phyloP scores from a whole-genome alignment of 35 echinoderm and acorn worm species.

The Ptychodera flava region DNA sequence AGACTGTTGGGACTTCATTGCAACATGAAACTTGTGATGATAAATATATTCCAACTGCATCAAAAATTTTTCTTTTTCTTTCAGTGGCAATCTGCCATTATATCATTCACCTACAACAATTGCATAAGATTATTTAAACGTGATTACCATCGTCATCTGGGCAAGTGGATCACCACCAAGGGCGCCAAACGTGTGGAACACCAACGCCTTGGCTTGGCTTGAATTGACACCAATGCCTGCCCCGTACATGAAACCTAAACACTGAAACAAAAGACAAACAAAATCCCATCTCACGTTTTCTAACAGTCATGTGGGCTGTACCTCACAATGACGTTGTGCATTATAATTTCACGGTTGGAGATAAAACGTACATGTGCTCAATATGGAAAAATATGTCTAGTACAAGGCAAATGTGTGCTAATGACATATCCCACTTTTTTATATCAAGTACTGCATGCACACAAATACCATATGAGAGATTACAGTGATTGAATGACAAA shows the following conservation, averaged over 20 bases:
- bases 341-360: not conserved
- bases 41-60: too few species aligned
- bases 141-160: slow-evolving; percentile 91
- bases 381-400: not conserved
- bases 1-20: too few species aligned
- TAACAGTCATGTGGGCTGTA: too few species aligned
- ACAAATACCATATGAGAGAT: too few species aligned
- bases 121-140: too few species aligned
- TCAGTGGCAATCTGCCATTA: too few species aligned
- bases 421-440: not conserved
- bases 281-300: not conserved
- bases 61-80: too few species aligned
- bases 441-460: too few species aligned
- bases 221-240: slow-evolving; percentile 77
- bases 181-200: slow-evolving; percentile 93
- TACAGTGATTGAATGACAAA: too few species aligned
- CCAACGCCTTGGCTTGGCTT: slow-evolving; percentile 81
- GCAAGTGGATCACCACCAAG: slow-evolving; percentile 73
- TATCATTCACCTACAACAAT: too few species aligned
- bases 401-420: not conserved
- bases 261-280: slow-evolving; percentile 42
- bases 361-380: not conserved
- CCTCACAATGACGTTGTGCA: too few species aligned
- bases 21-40: too few species aligned
- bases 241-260: slow-evolving; percentile 86